Conservation (phyloP, 2,113 vertebrate genomes). For the Theristicus caerulescens region DNA sequence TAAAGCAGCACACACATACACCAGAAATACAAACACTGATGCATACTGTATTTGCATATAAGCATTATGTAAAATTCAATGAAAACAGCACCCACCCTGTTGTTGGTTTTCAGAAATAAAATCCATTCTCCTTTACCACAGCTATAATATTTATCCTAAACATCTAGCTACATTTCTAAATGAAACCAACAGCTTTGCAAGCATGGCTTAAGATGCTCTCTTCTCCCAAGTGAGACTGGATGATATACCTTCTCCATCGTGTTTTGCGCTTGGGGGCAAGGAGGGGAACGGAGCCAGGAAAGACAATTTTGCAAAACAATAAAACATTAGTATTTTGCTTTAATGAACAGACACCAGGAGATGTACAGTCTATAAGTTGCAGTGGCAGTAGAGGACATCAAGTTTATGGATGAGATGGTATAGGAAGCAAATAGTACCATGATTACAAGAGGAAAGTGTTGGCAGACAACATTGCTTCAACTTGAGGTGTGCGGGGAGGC, state of each 20-base stretch:
- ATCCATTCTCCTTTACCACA: background rate
- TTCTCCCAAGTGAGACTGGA: background rate
- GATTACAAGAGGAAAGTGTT: background rate
- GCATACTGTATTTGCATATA: background rate
- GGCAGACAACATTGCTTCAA: background rate
- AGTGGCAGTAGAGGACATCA: background rate
- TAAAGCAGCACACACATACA: background rate
- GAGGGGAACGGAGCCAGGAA: background rate
- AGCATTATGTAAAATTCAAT: background rate
- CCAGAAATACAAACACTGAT: background rate
- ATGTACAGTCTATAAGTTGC: background rate
- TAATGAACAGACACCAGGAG: background rate
- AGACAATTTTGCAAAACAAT: background rate
- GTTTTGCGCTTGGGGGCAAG: background rate
- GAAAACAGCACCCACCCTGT: background rate
- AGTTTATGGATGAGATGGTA: background rate
- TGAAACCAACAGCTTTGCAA: background rate
- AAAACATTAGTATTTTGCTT: background rate
- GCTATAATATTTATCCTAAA: background rate
- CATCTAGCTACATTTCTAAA: background rate
- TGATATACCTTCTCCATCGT: background rate
- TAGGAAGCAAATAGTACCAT: background rate
- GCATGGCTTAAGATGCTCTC: background rate
- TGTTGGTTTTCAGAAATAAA: background rate
- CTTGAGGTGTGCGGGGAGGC: background rate